A percentile compares a stretch with the other conserved stretches of the same genome.
Conservation (phyloP, 2,797 vertebrate genomes). For the Myotis planiceps region DNA sequence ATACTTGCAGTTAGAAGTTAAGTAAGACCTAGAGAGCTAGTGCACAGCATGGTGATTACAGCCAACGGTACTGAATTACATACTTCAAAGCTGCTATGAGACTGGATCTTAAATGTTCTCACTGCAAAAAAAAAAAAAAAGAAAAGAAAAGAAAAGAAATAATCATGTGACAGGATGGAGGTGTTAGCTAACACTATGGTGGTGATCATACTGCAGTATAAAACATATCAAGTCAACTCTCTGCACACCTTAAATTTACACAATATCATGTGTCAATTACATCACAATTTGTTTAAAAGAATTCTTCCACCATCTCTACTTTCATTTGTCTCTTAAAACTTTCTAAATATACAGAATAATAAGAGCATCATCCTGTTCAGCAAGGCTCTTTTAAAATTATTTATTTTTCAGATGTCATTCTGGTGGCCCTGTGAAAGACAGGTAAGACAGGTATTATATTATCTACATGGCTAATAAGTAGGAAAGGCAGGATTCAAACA, state of each 20-base stretch:
- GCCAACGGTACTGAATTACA: not conserved
- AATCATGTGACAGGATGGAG: not conserved
- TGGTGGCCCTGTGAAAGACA: not conserved
- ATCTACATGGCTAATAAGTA: not conserved
- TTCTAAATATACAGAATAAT: not conserved
- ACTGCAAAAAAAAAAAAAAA: not conserved
- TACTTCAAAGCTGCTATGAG: not conserved
- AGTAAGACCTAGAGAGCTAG: not conserved
- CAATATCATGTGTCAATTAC: not conserved
- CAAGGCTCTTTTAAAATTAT: not conserved
- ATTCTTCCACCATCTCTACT: not conserved
- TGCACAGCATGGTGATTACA: not conserved
- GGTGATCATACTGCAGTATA: not conserved
- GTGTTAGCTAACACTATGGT: not conserved
- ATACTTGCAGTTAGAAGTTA: not conserved
- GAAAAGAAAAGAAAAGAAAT: no score
- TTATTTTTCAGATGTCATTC: constrained; percentile 1
- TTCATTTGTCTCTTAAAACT: not conserved
- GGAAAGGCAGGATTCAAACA: not conserved
- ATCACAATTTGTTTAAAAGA: not conserved
- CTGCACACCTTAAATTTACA: not conserved
- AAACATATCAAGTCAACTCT: not conserved
- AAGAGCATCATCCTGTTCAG: constrained; percentile 11
- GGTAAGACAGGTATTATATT: not conserved
- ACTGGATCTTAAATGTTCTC: not conserved